These are phyloP conservation scores for Drosophila yakuba DNA, from an alignment of 1,140 invertebrate species.

Conservation along the genomic window DNA sequence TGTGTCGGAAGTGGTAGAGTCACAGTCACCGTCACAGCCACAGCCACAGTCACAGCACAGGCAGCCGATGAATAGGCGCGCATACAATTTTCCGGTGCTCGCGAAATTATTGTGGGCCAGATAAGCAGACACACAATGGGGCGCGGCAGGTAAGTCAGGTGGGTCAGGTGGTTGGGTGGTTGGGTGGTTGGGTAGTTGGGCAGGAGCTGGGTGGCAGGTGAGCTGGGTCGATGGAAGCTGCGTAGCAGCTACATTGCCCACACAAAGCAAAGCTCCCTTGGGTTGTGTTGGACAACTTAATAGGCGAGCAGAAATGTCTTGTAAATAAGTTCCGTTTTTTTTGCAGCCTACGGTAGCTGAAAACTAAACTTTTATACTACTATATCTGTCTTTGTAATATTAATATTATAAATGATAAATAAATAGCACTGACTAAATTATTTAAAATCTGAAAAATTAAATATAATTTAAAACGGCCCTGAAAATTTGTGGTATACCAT, in stretches of 20 bases:
- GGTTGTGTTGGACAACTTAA: conserved; percentile 40
- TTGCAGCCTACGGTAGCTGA: too few relatives aligned
- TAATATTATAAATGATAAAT: too few relatives aligned
- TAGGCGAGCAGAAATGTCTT: conserved; percentile 6
- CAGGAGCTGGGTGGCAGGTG: not conserved
- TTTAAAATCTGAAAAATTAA: too few relatives aligned
- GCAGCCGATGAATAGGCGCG: conserved; percentile 68
- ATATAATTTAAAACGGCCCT: too few relatives aligned
- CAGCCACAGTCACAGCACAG: too few relatives aligned
- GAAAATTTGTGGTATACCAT: too few relatives aligned
- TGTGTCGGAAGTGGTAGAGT: conserved; percentile 58
- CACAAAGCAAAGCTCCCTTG: conserved; percentile 23
- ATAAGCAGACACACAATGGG: conserved; percentile 39
- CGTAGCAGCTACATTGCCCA: conserved; percentile 21
- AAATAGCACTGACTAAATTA: too few relatives aligned
- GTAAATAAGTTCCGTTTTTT: not conserved
- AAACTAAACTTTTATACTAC: too few relatives aligned
- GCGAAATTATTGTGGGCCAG: conserved; percentile 48
- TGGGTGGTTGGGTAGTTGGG: not conserved
- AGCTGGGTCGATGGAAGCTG: conserved; percentile 19
- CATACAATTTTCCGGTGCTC: conserved; percentile 63
- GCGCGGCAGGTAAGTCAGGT: not conserved
- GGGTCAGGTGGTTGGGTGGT: not conserved
- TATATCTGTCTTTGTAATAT: too few relatives aligned
- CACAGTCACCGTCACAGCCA: conserved; percentile 4